Evolutionary conservation across 2,888 invertebrate genomes (phyloP), one percentile per base, ranked within the genome.

Genomic region (Diarsia brunnea): DNA sequence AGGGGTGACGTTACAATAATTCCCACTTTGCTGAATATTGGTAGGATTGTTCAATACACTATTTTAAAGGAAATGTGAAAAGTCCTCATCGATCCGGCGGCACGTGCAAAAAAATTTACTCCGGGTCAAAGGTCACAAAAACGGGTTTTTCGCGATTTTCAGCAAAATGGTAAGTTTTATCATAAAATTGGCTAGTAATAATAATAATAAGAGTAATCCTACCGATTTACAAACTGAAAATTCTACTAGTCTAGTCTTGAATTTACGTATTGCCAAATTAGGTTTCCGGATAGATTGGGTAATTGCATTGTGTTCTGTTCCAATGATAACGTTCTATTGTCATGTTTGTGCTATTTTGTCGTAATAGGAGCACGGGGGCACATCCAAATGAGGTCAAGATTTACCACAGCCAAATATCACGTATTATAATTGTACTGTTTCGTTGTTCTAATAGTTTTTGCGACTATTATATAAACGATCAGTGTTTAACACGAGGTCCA

Each of bases 261-360:
- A 51, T 61, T n/a, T 1, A 27, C 43, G 5, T n/a, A 66, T 60
- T 70, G 51, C 64, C 38, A 63, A 73, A 71, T 43, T 14, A 49
- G 31, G 38, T 76, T 71, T 38, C 58, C 65, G 27, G 8, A 58
- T 19, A n/a, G 7, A 61, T 82, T 73, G 51, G 14, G 65, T 45
- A 77, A 72, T 31, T 24, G n/a, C 4, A 83, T 75, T 81, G 78
- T 81, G 74, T 75, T 75, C 12, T 27, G 31, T 70, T 14, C 63
- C n/a, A 68, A 70, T 70, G 24, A 61, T 58, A 47, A 65, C 27
- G 27, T 27, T 21, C 16, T 63, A 69, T 60, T 73, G 58, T 69
- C n/a, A 47, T 65, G 38, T 55, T 14, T 60, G 31, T 71, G 5
- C 47, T 76, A 64, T 77, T 70, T 55, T 63, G 24, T 19, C 24